A percentile compares a stretch with the other conserved stretches of the same genome.
phyloP scores from a whole-genome alignment of 2,888 invertebrate genomes.

The Laothoe populi region DNA sequence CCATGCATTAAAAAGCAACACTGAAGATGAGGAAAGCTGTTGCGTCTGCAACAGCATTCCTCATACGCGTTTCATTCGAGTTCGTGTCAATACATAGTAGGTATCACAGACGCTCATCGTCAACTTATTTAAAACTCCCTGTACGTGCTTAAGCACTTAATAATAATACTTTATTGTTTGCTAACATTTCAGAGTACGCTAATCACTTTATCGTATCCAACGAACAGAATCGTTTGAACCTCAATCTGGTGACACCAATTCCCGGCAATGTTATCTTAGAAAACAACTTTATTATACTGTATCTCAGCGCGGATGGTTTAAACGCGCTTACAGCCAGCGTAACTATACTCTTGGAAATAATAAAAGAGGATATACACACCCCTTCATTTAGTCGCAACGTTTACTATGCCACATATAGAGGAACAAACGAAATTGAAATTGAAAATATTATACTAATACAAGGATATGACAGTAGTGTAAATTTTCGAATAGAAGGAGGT shows the following conservation, averaged over 20 bases:
- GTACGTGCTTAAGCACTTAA: neutral
- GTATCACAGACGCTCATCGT: no score
- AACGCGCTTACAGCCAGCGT: constrained; percentile 57
- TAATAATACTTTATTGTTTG: neutral
- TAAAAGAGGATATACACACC: constrained; percentile 61
- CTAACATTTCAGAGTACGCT: constrained; percentile 52
- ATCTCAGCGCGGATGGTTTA: constrained; percentile 57
- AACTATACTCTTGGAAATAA: constrained; percentile 61
- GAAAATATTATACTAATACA: constrained; percentile 56
- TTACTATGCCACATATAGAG: constrained; percentile 54
- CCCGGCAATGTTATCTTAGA: constrained; percentile 55
- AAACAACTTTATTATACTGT: constrained; percentile 59
- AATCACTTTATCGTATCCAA: constrained; percentile 48
- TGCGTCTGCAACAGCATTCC: no score
- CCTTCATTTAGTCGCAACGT: constrained; percentile 62
- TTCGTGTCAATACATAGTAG: no score
- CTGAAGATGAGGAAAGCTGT: no score
- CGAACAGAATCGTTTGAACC: constrained; percentile 46
- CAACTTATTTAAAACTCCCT: no score
- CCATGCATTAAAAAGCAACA: no score
- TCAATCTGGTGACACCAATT: constrained; percentile 46
- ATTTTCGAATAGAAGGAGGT: constrained; percentile 65
- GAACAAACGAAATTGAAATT: constrained; percentile 44
- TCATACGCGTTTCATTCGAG: no score
- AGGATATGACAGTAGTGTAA: constrained; percentile 59